A percentile compares a stretch with the other conserved stretches of the same genome.
These are phyloP conservation scores for Drosophila imparisetae DNA, from an alignment of 2,888 invertebrate genomes.

Conservation along the genomic window DNA sequence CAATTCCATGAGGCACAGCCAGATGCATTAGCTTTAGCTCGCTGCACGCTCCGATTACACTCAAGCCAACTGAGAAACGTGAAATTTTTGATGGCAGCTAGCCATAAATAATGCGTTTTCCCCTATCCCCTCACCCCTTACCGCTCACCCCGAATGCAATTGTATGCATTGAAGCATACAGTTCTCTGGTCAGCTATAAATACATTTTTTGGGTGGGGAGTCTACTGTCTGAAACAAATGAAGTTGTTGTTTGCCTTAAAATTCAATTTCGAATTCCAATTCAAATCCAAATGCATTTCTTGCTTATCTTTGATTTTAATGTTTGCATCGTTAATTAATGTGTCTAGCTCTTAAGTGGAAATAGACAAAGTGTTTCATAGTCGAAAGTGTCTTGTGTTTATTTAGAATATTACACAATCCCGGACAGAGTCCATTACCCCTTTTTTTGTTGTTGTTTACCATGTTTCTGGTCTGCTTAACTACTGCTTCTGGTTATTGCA, in stretches of 20 bases:
- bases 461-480: slow-evolving; percentile 29
- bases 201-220: slow-evolving; percentile 48
- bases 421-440: slow-evolving; percentile 57
- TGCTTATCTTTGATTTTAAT: slow-evolving; percentile 2
- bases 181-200: slow-evolving; percentile 64
- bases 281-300: slow-evolving; percentile 6
- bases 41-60: slow-evolving; percentile 52
- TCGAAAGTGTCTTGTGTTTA: slow-evolving; percentile 17
- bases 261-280: slow-evolving; percentile 1
- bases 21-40: slow-evolving; percentile 44
- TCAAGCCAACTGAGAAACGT: slow-evolving; percentile 41
- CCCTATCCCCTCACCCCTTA: neutral
- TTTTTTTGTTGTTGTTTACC: slow-evolving; percentile 25
- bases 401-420: slow-evolving; percentile 58
- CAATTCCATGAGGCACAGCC: slow-evolving; percentile 51
- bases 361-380: neutral
- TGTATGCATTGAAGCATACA: slow-evolving; percentile 38
- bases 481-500: slow-evolving; percentile 44
- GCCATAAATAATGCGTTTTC: slow-evolving; percentile 65
- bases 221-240: slow-evolving; percentile 32
- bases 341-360: slow-evolving; percentile 3
- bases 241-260: slow-evolving; percentile 26
- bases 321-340: neutral
- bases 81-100: slow-evolving; percentile 48
- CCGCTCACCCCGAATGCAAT: neutral